Evolutionary conservation across 2,113 vertebrate genomes (phyloP).

Genomic region (Nycticryphes semicollaris): DNA sequence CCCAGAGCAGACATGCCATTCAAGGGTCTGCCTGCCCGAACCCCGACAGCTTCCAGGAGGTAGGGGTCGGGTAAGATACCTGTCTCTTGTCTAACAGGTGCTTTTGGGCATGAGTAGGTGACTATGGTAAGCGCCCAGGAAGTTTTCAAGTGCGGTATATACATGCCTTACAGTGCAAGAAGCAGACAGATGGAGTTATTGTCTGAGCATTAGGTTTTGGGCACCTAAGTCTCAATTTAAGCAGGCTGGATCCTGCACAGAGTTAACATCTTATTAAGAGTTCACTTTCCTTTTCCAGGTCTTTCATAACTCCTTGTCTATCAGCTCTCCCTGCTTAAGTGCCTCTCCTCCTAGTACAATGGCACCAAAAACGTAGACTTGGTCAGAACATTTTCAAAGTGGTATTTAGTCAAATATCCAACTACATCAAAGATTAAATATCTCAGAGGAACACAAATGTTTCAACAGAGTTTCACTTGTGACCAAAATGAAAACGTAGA

Average conservation of each 20-base stretch:
- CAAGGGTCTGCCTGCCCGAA: background rate
- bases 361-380: background rate
- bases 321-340: background rate
- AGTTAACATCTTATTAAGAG: background rate
- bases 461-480: background rate
- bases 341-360: background rate
- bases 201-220: background rate
- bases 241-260: background rate
- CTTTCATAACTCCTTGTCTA: background rate
- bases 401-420: background rate
- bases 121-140: background rate
- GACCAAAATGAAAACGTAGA: background rate
- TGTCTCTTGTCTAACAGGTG: background rate
- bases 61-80: background rate
- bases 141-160: background rate
- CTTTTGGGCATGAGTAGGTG: background rate
- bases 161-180: background rate
- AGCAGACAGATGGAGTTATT: background rate
- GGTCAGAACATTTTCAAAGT: background rate
- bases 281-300: background rate
- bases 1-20: background rate
- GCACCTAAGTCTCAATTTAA: background rate
- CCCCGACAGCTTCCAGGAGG: background rate
- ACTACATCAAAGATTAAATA: background rate
- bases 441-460: background rate